Evolutionary conservation across 2,797 vertebrate genomes (phyloP).

Genomic region (Peromyscus nudipes): DNA sequence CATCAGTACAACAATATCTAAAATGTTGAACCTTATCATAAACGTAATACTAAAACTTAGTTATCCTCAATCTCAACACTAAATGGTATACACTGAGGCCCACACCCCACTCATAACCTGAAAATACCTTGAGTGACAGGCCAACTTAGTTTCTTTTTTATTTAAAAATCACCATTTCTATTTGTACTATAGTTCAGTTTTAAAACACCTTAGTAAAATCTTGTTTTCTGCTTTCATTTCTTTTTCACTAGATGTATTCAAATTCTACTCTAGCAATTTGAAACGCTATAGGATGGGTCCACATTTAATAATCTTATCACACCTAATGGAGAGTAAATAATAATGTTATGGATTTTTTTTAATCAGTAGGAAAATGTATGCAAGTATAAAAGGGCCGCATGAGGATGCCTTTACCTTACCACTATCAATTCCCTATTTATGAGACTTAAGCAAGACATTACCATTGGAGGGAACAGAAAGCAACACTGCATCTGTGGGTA

Average conservation of each 20-base stretch:
- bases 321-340: constrained; percentile 6
- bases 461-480: neutral
- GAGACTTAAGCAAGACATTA: constrained; percentile 43
- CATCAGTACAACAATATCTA: constrained; percentile 38
- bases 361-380: constrained; percentile 16
- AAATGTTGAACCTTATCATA: constrained; percentile 10
- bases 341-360: constrained; percentile 14
- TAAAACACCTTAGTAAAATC: constrained; percentile 50
- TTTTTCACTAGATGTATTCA: constrained; percentile 9
- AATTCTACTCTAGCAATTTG: neutral
- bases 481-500: neutral
- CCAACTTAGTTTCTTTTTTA: neutral
- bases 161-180: constrained; percentile 58
- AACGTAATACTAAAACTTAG: constrained; percentile 28
- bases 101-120: constrained; percentile 53
- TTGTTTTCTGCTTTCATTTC: constrained; percentile 39
- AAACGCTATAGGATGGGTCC: constrained; percentile 1
- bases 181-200: neutral
- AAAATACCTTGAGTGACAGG: constrained; percentile 51
- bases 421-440: neutral
- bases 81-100: constrained; percentile 21
- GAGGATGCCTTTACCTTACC: neutral
- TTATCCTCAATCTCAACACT: constrained; percentile 62
- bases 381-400: constrained; percentile 27
- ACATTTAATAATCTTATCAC: constrained; percentile 54